phyloP scores from a whole-genome alignment of 2,113 vertebrate genomes.

The Brachirus orientalis region DNA sequence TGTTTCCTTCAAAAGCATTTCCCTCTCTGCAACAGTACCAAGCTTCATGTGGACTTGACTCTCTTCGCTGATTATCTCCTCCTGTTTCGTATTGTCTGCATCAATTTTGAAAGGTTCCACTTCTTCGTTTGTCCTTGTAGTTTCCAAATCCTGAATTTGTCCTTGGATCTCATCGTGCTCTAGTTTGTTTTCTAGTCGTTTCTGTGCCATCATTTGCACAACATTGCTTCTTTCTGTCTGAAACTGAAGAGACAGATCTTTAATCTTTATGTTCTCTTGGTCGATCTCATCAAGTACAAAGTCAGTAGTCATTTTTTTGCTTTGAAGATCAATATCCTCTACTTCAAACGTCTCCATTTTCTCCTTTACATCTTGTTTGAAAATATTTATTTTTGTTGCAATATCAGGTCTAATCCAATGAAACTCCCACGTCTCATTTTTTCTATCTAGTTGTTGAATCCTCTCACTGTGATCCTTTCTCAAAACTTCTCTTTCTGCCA shows the following conservation, averaged over 20 bases:
- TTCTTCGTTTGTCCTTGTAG: background rate
- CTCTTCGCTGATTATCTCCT: background rate
- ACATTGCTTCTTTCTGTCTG: background rate
- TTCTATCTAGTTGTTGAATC: background rate
- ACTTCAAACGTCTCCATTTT: background rate
- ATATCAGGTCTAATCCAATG: background rate
- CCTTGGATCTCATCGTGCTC: too few relatives aligned
- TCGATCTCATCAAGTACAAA: background rate
- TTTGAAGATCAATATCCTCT: background rate
- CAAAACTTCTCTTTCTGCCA: too few relatives aligned
- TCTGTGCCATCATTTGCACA: background rate
- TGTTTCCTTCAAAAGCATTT: background rate
- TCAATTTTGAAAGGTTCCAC: too few relatives aligned
- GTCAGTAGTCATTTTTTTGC: background rate
- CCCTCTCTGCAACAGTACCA: too few relatives aligned
- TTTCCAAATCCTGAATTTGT: background rate
- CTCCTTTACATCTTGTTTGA: background rate
- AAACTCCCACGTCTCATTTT: background rate
- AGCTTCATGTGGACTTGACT: background rate
- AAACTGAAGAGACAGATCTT: background rate
- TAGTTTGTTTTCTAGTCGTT: background rate
- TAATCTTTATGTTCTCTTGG: background rate
- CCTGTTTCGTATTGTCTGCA: too few relatives aligned
- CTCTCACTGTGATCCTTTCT: background rate
- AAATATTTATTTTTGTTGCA: background rate